phyloP scores from a whole-genome alignment of 1,140 invertebrate species.

The Zaprionus inermis region DNA sequence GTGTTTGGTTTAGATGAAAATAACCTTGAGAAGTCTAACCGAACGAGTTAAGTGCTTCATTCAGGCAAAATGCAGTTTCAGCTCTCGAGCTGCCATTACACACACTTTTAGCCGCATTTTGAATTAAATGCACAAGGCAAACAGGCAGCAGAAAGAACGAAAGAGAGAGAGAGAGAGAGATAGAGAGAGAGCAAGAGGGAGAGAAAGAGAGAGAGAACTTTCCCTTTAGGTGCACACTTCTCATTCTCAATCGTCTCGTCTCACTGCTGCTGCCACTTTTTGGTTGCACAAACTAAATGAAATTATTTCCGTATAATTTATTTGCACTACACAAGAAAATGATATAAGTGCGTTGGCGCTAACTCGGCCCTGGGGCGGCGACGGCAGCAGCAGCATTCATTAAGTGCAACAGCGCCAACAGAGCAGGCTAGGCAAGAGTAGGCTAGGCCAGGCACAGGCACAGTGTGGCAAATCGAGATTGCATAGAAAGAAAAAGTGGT shows the following conservation, averaged over 20 bases:
- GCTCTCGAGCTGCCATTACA: slow-evolving; percentile 40
- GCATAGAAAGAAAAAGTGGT: no score
- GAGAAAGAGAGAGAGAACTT: slow-evolving; percentile 2
- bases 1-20: not conserved
- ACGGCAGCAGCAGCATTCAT: slow-evolving; percentile 57
- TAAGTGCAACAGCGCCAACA: slow-evolving; percentile 53
- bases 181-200: not conserved
- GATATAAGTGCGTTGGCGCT: slow-evolving; percentile 57
- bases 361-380: slow-evolving; percentile 41
- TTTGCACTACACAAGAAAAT: slow-evolving; percentile 65
- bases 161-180: not conserved
- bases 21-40: slow-evolving; percentile 2
- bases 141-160: not conserved
- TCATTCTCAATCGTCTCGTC: slow-evolving; percentile 6
- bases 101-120: slow-evolving; percentile 44
- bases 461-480: not conserved
- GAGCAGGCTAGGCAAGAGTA: not conserved
- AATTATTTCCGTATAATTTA: slow-evolving; percentile 82
- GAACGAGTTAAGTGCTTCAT: slow-evolving; percentile 39
- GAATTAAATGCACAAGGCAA: slow-evolving; percentile 23
- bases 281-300: slow-evolving; percentile 67
- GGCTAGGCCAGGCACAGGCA: not conserved
- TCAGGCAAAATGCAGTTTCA: slow-evolving; percentile 34
- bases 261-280: slow-evolving; percentile 24
- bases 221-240: slow-evolving; percentile 25